These are phyloP conservation scores for Cosmia trapezina DNA, from an alignment of 2,888 invertebrate genomes.

Conservation along the genomic window DNA sequence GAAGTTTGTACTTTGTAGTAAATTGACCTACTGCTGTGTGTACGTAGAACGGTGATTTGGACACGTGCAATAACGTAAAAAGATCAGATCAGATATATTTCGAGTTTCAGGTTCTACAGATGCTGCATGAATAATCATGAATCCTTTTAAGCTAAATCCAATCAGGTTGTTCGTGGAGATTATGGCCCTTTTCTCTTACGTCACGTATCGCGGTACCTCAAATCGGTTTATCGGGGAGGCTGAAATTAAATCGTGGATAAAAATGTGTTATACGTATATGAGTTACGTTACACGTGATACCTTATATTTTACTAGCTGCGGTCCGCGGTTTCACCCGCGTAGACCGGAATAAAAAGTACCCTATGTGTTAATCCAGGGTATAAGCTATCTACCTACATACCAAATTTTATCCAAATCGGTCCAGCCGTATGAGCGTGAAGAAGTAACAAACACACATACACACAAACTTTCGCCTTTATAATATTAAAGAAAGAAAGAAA, in stretches of 20 bases:
- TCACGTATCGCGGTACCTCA: conserved; percentile 11
- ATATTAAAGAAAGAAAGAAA: background rate
- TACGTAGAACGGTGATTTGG: background rate
- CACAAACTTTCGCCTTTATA: too few relatives aligned
- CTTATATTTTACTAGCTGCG: background rate
- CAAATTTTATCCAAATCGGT: too few relatives aligned
- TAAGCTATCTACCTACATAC: too few relatives aligned
- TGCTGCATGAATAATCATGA: conserved; percentile 31
- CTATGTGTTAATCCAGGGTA: too few relatives aligned
- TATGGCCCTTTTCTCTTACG: conserved; percentile 42
- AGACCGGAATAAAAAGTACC: too few relatives aligned
- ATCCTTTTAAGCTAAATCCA: conserved; percentile 43
- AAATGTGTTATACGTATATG: conserved; percentile 5
- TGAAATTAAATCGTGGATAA: conserved; percentile 36
- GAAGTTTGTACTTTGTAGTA: too few relatives aligned
- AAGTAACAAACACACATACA: too few relatives aligned
- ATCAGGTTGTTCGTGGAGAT: conserved; percentile 37
- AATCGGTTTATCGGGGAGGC: conserved; percentile 34
- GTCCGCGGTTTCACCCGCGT: too few relatives aligned
- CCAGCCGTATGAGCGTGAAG: too few relatives aligned
- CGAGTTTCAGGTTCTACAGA: conserved; percentile 6
- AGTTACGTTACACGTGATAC: background rate
- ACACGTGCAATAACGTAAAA: background rate
- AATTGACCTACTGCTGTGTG: too few relatives aligned
- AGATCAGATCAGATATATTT: background rate